These are phyloP conservation scores for Nettapus auritus DNA, from an alignment of 2,113 vertebrate genomes.

Conservation along the genomic window DNA sequence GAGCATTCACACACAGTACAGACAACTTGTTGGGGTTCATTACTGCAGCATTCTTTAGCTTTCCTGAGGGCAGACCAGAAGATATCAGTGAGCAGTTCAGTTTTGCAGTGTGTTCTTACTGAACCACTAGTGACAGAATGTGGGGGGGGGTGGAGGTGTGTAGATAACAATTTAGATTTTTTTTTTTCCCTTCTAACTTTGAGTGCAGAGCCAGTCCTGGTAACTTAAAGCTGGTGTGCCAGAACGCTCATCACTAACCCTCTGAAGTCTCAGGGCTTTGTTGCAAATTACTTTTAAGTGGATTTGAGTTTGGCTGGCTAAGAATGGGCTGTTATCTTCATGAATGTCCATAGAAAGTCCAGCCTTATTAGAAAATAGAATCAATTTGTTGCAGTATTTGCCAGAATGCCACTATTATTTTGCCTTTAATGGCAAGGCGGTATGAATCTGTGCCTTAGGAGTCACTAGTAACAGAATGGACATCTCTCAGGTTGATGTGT, in stretches of 20 bases:
- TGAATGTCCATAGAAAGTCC: neutral
- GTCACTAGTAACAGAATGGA: neutral
- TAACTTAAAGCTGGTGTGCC: neutral
- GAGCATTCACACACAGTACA: neutral
- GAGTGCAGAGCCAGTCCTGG: neutral
- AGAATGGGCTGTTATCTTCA: neutral
- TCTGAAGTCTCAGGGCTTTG: neutral
- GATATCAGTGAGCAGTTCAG: neutral
- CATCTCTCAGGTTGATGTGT: neutral
- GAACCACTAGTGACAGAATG: neutral
- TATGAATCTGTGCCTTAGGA: neutral
- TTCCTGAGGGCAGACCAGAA: neutral
- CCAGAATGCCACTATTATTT: neutral
- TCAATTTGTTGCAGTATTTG: neutral
- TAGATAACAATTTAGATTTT: neutral
- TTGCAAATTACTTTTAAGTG: neutral
- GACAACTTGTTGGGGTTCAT: neutral
- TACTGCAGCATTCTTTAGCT: neutral
- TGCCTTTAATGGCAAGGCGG: neutral
- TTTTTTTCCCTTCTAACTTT: neutral
- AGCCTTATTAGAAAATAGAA: neutral
- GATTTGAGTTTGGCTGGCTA: neutral
- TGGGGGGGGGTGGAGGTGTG: fast-evolving
- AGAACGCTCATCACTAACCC: neutral
- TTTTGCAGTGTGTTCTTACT: neutral